Percentiles rank a stretch among this genome's conserved stretches.
These are phyloP conservation scores for Periophthalmodon schlosseri DNA, from an alignment of 2,113 vertebrate species.

Conservation along the genomic window DNA sequence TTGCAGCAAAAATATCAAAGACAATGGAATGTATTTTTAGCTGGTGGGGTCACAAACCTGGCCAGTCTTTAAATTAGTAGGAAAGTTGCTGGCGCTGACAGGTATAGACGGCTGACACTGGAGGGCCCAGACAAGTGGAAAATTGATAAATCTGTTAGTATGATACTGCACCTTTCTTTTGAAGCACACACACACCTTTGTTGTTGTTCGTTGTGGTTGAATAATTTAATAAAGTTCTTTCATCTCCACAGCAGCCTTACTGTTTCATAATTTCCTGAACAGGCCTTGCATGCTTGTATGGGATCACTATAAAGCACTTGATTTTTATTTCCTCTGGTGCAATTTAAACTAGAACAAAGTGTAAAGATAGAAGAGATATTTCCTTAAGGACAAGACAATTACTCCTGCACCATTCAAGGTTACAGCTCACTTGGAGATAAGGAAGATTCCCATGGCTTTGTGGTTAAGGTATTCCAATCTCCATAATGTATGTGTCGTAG, in stretches of 20 bases:
- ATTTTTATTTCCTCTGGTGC: conserved; percentile 2
- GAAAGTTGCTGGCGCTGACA: conserved; percentile 5
- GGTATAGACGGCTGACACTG: conserved; percentile 10
- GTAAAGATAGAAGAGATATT: conserved; percentile 24
- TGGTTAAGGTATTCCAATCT: conserved; percentile 47
- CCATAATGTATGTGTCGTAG: conserved; percentile 61
- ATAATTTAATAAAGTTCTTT: conserved; percentile 22
- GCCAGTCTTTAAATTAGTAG: conserved; percentile 9
- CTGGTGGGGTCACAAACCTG: conserved; percentile 5
- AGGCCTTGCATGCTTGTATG: conserved; percentile 6
- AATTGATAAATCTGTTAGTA: conserved; percentile 12
- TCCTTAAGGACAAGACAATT: conserved; percentile 32
- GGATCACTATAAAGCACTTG: conserved; percentile 8
- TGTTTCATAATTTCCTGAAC: conserved; percentile 10
- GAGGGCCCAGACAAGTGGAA: conserved; percentile 11
- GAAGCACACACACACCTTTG: conserved; percentile 19
- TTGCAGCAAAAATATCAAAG: neutral
- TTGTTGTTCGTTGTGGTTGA: conserved; percentile 6
- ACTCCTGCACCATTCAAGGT: conserved; percentile 48
- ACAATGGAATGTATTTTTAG: neutral
- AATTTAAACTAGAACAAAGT: conserved; percentile 37
- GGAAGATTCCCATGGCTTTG: conserved; percentile 37
- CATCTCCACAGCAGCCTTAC: conserved; percentile 12
- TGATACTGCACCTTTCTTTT: conserved; percentile 15
- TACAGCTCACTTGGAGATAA: conserved; percentile 41